Conservation (phyloP, 2,797 vertebrate genomes). For the Champsocephalus esox region DNA sequence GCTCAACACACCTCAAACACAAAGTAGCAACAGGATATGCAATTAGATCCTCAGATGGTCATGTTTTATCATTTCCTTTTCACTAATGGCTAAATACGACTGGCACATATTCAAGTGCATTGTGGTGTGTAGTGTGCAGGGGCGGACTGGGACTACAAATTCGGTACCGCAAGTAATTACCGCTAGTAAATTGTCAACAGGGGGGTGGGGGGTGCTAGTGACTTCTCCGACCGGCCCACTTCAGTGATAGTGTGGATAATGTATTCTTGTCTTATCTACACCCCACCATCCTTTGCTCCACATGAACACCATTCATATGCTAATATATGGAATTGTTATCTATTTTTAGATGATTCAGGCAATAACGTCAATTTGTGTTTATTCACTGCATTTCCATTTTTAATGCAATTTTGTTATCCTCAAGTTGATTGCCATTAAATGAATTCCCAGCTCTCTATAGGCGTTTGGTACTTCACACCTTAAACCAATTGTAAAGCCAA, state of each 20-base stretch:
- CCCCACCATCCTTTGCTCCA: slow-evolving; percentile 6
- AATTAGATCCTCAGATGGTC: slow-evolving; percentile 6
- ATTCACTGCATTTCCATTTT: slow-evolving; percentile 39
- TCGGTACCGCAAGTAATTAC: no score
- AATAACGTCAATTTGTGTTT: background rate
- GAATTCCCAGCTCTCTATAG: background rate
- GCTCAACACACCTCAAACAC: background rate
- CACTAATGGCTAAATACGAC: background rate
- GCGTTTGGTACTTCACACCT: background rate
- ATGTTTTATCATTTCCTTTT: slow-evolving; percentile 2
- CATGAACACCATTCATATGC: slow-evolving; percentile 22
- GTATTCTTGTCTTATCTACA: background rate
- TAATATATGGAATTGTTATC: slow-evolving; percentile 2
- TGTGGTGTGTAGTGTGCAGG: background rate
- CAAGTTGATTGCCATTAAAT: slow-evolving; percentile 13
- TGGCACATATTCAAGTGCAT: background rate
- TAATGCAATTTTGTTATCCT: slow-evolving; percentile 16
- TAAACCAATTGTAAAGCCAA: slow-evolving; percentile 4
- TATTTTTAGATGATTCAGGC: slow-evolving; percentile 3
- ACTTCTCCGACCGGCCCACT: no score
- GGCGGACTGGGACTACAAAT: no score
- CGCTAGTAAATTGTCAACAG: no score
- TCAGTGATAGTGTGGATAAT: background rate
- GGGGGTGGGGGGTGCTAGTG: no score
- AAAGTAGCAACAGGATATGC: background rate